A percentile compares a stretch with the other conserved stretches of the same genome.
Evolutionary conservation across 2,113 vertebrate genomes (phyloP).

Genomic region (Sebastes fasciatus): DNA sequence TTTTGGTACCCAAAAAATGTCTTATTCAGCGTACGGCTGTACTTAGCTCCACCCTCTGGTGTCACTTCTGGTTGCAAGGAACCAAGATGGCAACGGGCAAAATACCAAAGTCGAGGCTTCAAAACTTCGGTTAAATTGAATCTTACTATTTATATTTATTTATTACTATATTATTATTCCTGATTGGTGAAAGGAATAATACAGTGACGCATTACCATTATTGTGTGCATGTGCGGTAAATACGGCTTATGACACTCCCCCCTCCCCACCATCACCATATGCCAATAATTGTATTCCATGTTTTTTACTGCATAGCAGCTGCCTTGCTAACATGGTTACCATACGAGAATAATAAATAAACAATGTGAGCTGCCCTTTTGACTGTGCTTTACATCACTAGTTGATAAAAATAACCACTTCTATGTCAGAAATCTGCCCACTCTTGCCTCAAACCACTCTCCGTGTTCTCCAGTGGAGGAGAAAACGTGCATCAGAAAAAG

Average conservation of each 20-base stretch:
- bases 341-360: not conserved
- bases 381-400: not conserved
- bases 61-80: too few relatives aligned
- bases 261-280: not conserved
- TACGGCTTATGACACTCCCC: not conserved
- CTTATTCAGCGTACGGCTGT: too few relatives aligned
- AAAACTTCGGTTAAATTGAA: not conserved
- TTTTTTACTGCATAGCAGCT: not conserved
- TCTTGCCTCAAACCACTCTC: slow-evolving; percentile 21
- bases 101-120: too few relatives aligned
- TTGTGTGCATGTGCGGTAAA: not conserved
- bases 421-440: slow-evolving; percentile 36
- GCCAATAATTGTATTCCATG: not conserved
- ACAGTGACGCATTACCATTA: not conserved
- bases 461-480: slow-evolving; percentile 19
- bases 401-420: slow-evolving; percentile 31
- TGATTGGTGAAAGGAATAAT: not conserved
- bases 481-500: slow-evolving; percentile 20
- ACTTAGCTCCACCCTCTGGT: too few relatives aligned
- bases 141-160: not conserved
- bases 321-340: not conserved
- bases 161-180: not conserved
- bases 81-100: too few relatives aligned
- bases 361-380: slow-evolving; percentile 4
- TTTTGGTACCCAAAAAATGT: too few relatives aligned